Percentiles rank a stretch among this genome's conserved stretches.
Conservation (phyloP, 2,797 vertebrate species). For the Sebastes minor region DNA sequence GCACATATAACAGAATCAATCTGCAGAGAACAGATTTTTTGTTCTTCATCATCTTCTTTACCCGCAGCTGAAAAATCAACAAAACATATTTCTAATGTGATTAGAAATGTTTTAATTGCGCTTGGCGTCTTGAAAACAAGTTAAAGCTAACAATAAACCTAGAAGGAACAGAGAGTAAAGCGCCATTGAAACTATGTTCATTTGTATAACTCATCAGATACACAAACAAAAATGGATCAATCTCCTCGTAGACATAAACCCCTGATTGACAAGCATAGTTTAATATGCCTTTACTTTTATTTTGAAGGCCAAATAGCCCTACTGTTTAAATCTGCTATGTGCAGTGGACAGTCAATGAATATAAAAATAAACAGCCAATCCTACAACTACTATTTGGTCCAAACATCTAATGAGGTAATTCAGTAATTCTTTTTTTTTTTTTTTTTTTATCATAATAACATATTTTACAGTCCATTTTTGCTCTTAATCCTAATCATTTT, state of each 20-base stretch:
- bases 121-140: neutral
- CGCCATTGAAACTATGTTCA: neutral
- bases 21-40: neutral
- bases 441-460: neutral
- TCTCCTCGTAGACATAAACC: neutral
- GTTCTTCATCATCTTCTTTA: neutral
- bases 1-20: conserved; percentile 66
- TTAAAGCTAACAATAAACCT: neutral
- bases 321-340: neutral
- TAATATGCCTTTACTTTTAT: neutral
- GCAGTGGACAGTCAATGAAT: neutral
- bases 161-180: neutral
- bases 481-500: neutral
- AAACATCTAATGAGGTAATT: neutral
- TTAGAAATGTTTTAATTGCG: neutral
- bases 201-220: neutral
- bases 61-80: neutral
- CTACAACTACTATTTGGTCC: neutral
- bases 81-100: neutral
- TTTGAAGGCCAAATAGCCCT: neutral
- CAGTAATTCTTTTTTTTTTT: neutral
- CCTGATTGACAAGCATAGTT: neutral
- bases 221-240: neutral
- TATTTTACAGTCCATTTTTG: neutral
- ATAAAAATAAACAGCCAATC: neutral